Evolutionary conservation across 2,888 invertebrate genomes (phyloP).

Genomic region (Aspidapion aeneum): DNA sequence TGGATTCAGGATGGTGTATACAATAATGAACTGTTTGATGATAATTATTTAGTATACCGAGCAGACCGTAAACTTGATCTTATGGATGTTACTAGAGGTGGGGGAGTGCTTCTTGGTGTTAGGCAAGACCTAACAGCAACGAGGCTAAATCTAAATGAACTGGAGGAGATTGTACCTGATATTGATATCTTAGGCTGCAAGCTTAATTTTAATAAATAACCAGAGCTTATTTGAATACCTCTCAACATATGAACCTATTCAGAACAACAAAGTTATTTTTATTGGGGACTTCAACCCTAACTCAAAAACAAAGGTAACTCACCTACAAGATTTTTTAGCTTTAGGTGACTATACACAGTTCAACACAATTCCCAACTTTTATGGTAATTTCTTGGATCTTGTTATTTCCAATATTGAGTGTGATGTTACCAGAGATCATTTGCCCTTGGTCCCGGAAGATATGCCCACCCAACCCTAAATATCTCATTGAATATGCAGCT

Average conservation of each 20-base stretch:
- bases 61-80: not conserved
- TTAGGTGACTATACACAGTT: no score
- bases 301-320: not conserved
- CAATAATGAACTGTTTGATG: not conserved
- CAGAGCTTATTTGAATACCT: not conserved
- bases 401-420: constrained; percentile 1
- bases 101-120: not conserved
- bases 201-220: not conserved
- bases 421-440: constrained; percentile 2
- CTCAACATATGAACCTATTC: not conserved
- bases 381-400: not conserved
- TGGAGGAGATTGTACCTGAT: not conserved
- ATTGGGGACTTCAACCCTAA: not conserved
- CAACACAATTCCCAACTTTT: not conserved
- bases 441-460: not conserved
- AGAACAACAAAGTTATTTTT: not conserved
- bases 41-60: not conserved
- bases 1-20: constrained; percentile 3
- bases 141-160: not conserved
- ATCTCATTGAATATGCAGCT: not conserved
- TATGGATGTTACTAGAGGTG: constrained; percentile 1
- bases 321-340: not conserved
- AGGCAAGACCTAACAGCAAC: not conserved
- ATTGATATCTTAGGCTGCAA: not conserved
- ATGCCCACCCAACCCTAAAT: not conserved